Percentiles rank a stretch among this genome's conserved stretches.
phyloP scores from a whole-genome alignment of 2,113 vertebrate genomes.

The Rhinoderma darwinii region DNA sequence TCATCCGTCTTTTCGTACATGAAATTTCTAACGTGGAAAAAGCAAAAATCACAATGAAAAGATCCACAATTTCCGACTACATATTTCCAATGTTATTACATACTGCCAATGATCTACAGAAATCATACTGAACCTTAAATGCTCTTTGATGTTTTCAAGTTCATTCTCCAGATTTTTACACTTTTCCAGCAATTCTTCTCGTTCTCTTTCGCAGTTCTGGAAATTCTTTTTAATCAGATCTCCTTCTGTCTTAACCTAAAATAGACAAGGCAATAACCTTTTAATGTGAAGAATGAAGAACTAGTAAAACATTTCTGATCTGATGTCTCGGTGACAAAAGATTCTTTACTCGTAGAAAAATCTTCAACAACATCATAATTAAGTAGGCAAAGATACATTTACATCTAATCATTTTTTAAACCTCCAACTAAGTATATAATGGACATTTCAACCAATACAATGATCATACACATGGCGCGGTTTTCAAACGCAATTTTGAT shows the following conservation, averaged over 20 bases:
- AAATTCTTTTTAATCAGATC: constrained; percentile 76
- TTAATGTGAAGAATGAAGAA: background rate
- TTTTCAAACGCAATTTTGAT: no score
- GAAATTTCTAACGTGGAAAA: constrained; percentile 72
- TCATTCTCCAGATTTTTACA: constrained; percentile 77
- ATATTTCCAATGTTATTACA: background rate
- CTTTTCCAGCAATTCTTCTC: constrained; percentile 77
- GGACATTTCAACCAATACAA: no score
- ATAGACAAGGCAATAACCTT: constrained; percentile 23
- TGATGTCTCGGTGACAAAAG: background rate
- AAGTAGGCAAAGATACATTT: no score
- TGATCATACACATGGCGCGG: no score
- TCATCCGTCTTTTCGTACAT: constrained; percentile 72
- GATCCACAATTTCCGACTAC: background rate
- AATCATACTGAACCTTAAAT: constrained; percentile 74
- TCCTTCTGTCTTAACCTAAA: constrained; percentile 85
- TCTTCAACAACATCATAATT: no score
- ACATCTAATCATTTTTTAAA: no score
- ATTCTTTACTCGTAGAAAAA: background rate
- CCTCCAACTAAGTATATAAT: no score
- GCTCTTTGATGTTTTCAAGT: constrained; percentile 72
- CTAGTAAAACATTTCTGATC: background rate
- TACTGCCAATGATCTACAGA: background rate
- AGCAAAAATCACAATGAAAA: background rate
- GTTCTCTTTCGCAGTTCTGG: constrained; percentile 79